Base-by-base conservation (phyloP, 2,888 invertebrate species). In the Diaperis boleti region DNA sequence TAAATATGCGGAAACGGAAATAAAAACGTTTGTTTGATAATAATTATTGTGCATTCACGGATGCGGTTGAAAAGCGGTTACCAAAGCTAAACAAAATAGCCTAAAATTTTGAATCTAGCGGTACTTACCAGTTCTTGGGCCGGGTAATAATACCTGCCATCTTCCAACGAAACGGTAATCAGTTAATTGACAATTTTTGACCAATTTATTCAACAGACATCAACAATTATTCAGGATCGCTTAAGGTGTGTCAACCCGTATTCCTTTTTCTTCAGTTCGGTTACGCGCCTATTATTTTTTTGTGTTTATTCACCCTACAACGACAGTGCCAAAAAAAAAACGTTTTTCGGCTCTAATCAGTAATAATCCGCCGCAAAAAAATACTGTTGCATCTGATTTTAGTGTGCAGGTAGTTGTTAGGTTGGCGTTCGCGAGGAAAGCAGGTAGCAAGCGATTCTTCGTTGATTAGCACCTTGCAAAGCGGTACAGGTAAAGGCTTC, bases 401-500 rank as follows among this genome's bases (percentile, higher is more conserved):
- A 29, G 45, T 20, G 44, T 14, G 41, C 52, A 52, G 52, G 52
- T 55, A 55, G 52, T 52, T 15, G 39, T 52, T 39, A 52, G 42
- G 18, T 49, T 33, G 33, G 54, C 41, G 54, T 57, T 47, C 29
- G 57, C 44, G 42, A 15, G 15, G 33, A 56, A 56, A 31, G 62
- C 63, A 59, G 63, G 63, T 63, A 63, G 63, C 63, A 47, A 45
- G 35, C 59, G 61, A 62, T 31, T 59, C 59, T 59, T 29, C 47
- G 59, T 59, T 63, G 63, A 63, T 63, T 63, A 63, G 63, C 63
- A 63, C 63, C 63, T 63, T 63, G 59, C 63, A 54, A 63, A 63
- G 63, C 63, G 63, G 63, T 54, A 54, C 45, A 63, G 59, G 59
- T 62, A 64, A 67, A 59, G 70, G 45, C 59, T 59, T 63, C 61